Base-by-base conservation (phyloP, 2,888 invertebrate species). In the Pyrrhia umbra region DNA sequence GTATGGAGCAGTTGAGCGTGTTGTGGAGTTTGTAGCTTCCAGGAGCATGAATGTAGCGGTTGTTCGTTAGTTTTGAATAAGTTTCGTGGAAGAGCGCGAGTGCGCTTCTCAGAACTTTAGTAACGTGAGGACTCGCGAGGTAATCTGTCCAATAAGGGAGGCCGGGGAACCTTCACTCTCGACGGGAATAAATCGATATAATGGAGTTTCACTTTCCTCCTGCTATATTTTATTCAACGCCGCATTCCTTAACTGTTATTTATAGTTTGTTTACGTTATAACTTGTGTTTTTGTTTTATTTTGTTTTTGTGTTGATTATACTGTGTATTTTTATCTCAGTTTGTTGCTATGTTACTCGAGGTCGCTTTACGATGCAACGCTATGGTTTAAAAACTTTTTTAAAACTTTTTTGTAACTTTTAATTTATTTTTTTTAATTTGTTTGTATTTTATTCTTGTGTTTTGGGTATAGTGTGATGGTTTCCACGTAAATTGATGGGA, bases 211-310 rank as follows among this genome's bases (percentile, higher is more conserved):
- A 46, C 55, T 75, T 70, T 75, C 70, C 55, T 55, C 25, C 18
- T 39, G 18, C 34, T 54, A 15, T 47, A 42, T 39, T 56, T 25
- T 40, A 47, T 55, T 46, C 23, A 40, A 1, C 34, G 25, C 50
- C 39, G 46, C 61, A 69, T 70, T 75, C 76, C 47, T 34, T 6
- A 21, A 16, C 25, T 5, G 21, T 47, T 68, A 68, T 70, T 75
- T 61, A 55, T 68, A 75, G 62, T 75, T 69, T 75, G 75, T 70
- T 75, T 71, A 75, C 51, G 46, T 69, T 62, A 15, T 16, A 43
- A 55, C 47, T 55, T 56, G 51, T 70, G 68, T 68, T 69, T 50
- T 68, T 52, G 51, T 65, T 72, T 54, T 64, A 46, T 46, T 71
- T 50, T 60, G 10, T 56, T 37, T 64, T 60, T 55, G 15, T 75